Base-by-base conservation (phyloP, 2,888 invertebrate genomes). In the Mythimna albipuncta region DNA sequence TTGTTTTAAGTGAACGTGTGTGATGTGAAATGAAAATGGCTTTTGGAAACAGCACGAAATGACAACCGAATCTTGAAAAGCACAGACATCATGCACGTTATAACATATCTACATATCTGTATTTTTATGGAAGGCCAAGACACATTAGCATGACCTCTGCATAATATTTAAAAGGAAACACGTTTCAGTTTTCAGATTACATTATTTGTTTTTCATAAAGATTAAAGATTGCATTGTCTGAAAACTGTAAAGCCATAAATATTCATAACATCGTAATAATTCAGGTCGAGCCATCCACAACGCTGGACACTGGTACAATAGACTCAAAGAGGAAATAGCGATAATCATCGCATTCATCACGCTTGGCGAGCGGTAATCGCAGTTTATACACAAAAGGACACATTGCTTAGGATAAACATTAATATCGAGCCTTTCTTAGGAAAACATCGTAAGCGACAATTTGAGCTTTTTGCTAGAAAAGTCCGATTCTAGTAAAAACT, bases 281-380 rank as follows among this genome's bases (percentile, higher is more conserved):
- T 72, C n/a, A 57, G n/a, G 38, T 3, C 1, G 19, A 26, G 44
- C 19, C 26, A 6, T 35, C 19, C 13, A 71, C 16, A 26, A 13
- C 9, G 9, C 16, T 38, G 50, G 74, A 61, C 44, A 54, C 11
- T 10, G 50, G n/a, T 13, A 55, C 35, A 63, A 61, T 47, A 64
- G 55, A 21, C 19, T 41, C 57, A 44, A 26, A 67, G 77, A 57
- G 68, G 50, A 77, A 66, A 76, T 26, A 21, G 57, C 32, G 21
- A 58, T 44, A 68, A 57, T 21, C 41, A 67, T 52, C 41, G 21
- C 32, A 72, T 57, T 66, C 19, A 50, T 57, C 68, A 41, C 1
- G 47, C 26, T 67, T 57, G 77, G 38, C 16, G 9, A 57, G 55
- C 13, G 19, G 32, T 47, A 32, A 66, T 41, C 38, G 13, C 41